Base-by-base conservation (phyloP, 1,140 invertebrate species). In the Halictus rubicundus region DNA sequence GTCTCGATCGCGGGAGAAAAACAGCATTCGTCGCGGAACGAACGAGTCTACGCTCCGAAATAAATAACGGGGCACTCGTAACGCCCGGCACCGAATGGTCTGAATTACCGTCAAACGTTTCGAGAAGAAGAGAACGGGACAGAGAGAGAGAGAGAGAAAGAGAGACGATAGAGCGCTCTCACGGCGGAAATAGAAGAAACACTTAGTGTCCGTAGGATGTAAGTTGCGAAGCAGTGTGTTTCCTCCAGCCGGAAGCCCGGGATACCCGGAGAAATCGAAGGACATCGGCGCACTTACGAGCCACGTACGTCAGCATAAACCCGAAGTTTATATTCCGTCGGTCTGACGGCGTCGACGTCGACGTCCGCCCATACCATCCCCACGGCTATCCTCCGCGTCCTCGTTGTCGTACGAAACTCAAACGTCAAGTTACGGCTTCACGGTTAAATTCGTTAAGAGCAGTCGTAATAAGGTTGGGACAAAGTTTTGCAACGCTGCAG, bases 391-490 rank as follows among this genome's bases (percentile, higher is more conserved):
- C 54, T 82, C 78, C 66, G 60, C 82, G 68, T 77, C 73, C 74
- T 78, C 77, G 78, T 75, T 78, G 87, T 63, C 57, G 68, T 19
- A 80, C 73, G 82, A 89, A 90, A 90, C 88, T 91, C 89, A 90
- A 91, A 90, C 84, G 89, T 89, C 87, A 88, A 88, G 88, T 89
- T 90, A 85, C 87, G 81, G 82, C 84, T 87, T 88, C 88, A 90
- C 87, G 87, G 87, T 88, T 90, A 89, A 91, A 91, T 90, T 91
- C 88, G 89, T 90, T 89, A 90, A 90, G 88, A 88, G 85, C 75
- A 91, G 82, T 90, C 86, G 88, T 91, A 90, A 90, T 90, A 90
- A 90, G 89, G 87, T 90, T 90, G 85, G 85, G 78, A 80, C 81
- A 88, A 90, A 91, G 88, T 91, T 86, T 89, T 84, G 85, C 87